Evolutionary conservation across 1,140 invertebrate genomes (phyloP).

Genomic region (Hyles vespertilio): DNA sequence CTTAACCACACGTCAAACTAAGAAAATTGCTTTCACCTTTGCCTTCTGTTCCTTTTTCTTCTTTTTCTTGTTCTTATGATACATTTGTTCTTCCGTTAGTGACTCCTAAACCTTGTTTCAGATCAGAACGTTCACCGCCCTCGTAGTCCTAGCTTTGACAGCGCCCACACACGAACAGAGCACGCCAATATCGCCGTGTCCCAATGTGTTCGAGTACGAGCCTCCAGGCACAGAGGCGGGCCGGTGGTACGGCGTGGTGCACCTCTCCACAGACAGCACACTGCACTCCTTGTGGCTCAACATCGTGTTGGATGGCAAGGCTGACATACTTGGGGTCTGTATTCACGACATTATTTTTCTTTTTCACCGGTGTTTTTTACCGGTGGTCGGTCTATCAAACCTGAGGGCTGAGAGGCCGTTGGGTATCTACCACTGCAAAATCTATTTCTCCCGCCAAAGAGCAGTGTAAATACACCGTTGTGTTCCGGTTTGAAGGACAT

Average conservation of each 20-base stretch:
- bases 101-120: constrained; percentile 16
- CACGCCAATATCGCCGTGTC: constrained; percentile 59
- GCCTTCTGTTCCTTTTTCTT: background rate
- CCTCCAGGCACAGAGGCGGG: constrained; percentile 49
- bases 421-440: too few species aligned
- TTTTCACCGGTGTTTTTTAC: too few species aligned
- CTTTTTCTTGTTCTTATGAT: background rate
- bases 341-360: background rate
- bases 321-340: constrained; percentile 65
- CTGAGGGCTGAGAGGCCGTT: too few species aligned
- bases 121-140: constrained; percentile 30
- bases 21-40: too few species aligned
- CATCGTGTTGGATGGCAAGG: constrained; percentile 61
- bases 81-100: background rate
- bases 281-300: constrained; percentile 68
- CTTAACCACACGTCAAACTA: too few species aligned
- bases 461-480: too few species aligned
- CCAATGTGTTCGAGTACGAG: constrained; percentile 67
- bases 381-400: too few species aligned
- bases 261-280: constrained; percentile 61
- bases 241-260: constrained; percentile 61
- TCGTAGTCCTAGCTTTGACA: constrained; percentile 33
- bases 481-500: too few species aligned
- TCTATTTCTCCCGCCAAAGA: too few species aligned
- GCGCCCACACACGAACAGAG: constrained; percentile 27